Conservation (phyloP, 2,888 invertebrate genomes). For the Pedicia rivosa region DNA sequence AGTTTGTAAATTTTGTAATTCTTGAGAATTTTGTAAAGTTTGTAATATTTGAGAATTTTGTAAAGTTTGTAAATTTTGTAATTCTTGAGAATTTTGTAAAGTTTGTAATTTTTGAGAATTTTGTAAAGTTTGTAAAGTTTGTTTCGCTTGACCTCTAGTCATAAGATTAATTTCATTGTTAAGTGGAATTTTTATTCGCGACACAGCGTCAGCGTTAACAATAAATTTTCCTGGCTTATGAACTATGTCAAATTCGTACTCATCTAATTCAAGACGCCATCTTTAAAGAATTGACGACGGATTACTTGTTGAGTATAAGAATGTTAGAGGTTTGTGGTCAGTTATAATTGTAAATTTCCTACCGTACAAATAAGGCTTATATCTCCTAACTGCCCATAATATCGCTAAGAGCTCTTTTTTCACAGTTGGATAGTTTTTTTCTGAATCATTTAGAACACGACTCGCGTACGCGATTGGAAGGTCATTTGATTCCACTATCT, state of each 20-base stretch:
- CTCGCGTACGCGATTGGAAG: neutral
- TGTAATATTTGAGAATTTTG: too few species aligned
- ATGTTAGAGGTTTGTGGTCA: neutral
- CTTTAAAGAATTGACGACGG: neutral
- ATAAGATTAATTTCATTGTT: neutral
- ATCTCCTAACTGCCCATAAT: neutral
- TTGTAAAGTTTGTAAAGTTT: too few species aligned
- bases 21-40: too few species aligned
- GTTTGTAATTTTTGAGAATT: too few species aligned
- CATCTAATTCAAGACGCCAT: constrained; percentile 4
- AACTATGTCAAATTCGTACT: neutral
- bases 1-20: too few species aligned
- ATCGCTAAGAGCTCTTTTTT: too few species aligned
- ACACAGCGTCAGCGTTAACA: constrained; percentile 2
- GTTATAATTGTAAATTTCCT: neutral
- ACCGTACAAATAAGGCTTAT: neutral
- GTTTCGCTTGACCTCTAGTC: too few species aligned
- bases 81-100: too few species aligned
- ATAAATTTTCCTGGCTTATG: neutral
- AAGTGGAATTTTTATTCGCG: neutral
- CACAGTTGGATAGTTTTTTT: neutral
- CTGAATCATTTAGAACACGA: neutral
- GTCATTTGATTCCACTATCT: neutral
- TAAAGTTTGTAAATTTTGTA: too few species aligned
- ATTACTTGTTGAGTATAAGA: neutral